Base-by-base conservation (phyloP, 2,888 invertebrate species). In the Hoplodrina blanda region DNA sequence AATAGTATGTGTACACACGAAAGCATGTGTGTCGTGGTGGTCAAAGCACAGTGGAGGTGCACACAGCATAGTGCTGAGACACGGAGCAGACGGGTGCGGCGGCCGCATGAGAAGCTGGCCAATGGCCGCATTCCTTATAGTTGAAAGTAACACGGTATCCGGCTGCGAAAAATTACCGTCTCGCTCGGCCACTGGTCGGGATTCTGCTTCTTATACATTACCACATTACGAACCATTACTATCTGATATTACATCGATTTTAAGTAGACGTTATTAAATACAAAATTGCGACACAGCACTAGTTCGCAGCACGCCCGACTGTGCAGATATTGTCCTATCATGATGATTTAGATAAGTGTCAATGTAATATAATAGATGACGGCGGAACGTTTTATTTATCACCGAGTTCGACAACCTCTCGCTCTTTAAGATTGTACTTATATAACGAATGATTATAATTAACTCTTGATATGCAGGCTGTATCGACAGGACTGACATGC, bases 81-180 rank as follows among this genome's bases (percentile, higher is more conserved):
- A 78, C 61, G 61, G 71, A 78, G 88, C 85, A 90, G 91, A 89
- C 91, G 89, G 92, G 90, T 82, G 90, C 89, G 84, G 76, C 84
- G 70, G 88, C 86, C 88, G 90, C 89, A 89, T 87, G 88, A 89
- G 91, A 91, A 89, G 92, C 92, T 94, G 94, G 93, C 89, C 94
- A 91, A 85, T 94, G 95, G 93, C 95, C 95, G 95, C 95, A 95
- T 95, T 95, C 95, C 91, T 90, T 83, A 87, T 91, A 93, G 93
- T 95, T 95, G 95, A 95, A 95, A 95, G 95, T 94, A 93, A 93
- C 92, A 90, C 92, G 89, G 92, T 90, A 94, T 95, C 95, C 95
- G 95, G 93, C 93, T 93, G 94, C 94, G 92, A 94, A 95, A 95
- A 94, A 93, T 92, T 90, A 91, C 89, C 88, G 91, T 88, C 89